Percentiles rank a stretch among this genome's conserved stretches.
phyloP scores from a whole-genome alignment of 2,888 invertebrate genomes.

The Schizotus pectinicornis region DNA sequence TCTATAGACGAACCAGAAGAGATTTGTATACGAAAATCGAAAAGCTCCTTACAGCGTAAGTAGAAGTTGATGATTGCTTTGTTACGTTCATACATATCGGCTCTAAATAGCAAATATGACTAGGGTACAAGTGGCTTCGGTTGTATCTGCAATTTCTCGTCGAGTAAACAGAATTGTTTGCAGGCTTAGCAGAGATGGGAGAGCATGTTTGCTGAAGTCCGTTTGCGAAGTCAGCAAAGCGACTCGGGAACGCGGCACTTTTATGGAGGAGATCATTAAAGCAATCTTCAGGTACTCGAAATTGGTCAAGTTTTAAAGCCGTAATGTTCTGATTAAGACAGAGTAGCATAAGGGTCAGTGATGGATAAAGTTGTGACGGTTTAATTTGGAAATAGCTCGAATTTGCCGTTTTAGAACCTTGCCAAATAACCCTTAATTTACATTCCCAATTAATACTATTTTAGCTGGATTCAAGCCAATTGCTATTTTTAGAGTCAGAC shows the following conservation, averaged over 20 bases:
- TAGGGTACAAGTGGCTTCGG: not conserved
- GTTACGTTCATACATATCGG: not conserved
- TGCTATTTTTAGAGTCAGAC: conserved; percentile 60
- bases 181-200: conserved; percentile 60
- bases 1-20: conserved; percentile 68
- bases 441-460: not conserved
- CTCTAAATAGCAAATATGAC: not conserved
- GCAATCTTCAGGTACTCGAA: conserved; percentile 68
- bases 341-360: not conserved
- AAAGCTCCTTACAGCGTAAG: conserved; percentile 68
- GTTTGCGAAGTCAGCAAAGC: conserved; percentile 69
- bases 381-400: no score
- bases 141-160: conserved; percentile 5
- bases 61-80: conserved; percentile 34
- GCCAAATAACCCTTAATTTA: no score
- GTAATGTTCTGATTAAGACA: not conserved
- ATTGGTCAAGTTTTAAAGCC: not conserved
- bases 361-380: not conserved
- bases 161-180: conserved; percentile 30
- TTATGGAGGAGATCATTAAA: conserved; percentile 69
- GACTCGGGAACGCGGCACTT: conserved; percentile 61
- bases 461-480: not conserved
- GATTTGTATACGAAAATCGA: conserved; percentile 69
- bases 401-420: no score
- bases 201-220: conserved; percentile 69